Evolutionary conservation across 2,797 vertebrate genomes (phyloP), one percentile per base, ranked within the genome.

Genomic region (Semaprochilodus insignis): DNA sequence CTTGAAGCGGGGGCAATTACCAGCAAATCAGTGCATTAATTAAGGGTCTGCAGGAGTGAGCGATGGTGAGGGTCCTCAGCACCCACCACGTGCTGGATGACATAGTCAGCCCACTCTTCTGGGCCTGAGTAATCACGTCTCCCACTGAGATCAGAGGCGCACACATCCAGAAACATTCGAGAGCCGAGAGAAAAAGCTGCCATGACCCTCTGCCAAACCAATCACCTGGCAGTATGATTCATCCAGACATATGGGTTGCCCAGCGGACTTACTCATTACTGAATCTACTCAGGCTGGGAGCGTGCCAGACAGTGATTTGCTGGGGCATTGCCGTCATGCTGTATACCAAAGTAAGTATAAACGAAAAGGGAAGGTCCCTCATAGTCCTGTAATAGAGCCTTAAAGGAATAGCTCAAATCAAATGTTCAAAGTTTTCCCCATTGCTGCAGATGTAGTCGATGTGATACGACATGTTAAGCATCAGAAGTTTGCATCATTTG

Each of bases 1-100:
- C 78, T 57, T 77, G 78, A 79, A 77, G 75, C 40, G 75, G 59
- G 4, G 81, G 83, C 72, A 88, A 80, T 87, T 87, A 87, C 75
- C 71, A n/a, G 66, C 44, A 59, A 63, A 77, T 77, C 63, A 54
- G 40, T 74, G 80, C 83, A 81, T 86, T 87, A 88, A 90, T 89
- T 87, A 89, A 66, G 60, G 60, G 65, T 77, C 74, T 83, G 60
- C 62, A 59, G 70, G 66, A 71, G 81, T 87, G 84, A 86, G 85
- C 80, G 80, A 87, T 85, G 83, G 62, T 6, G 25, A 83, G 27
- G 62, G 72, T 86, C 80, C 52, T 62, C 34, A 77, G 59, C 62
- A 83, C 72, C 67, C 76, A 73, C 75, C 62, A 77, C 31, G 34
- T 74, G 72, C 78, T 74, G 76, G 76, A 84, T 79, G 80, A 81